Percentiles rank a stretch among this genome's conserved stretches.
Evolutionary conservation across 2,888 invertebrate species (phyloP).

Genomic region (Leptinotarsa rubiginosa): DNA sequence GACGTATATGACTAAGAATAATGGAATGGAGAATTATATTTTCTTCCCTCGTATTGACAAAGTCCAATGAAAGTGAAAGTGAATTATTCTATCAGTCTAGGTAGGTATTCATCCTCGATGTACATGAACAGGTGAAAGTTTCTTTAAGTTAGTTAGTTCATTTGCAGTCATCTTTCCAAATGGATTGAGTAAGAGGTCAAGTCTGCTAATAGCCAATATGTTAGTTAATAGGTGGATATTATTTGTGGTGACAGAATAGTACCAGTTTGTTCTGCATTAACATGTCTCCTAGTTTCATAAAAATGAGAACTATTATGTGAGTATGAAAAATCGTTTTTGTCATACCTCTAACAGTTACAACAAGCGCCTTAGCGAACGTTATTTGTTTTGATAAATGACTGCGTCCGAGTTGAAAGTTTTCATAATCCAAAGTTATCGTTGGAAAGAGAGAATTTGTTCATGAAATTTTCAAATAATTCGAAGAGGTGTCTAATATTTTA

Average conservation of each 20-base stretch:
- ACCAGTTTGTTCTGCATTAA: background rate
- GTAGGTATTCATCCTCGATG: constrained; percentile 17
- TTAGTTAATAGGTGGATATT: background rate
- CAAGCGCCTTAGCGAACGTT: too few species aligned
- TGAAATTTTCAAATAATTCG: too few species aligned
- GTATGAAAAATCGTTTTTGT: background rate
- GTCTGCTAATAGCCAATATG: background rate
- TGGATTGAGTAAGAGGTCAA: constrained; percentile 12
- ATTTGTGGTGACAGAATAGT: background rate
- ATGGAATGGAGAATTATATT: background rate
- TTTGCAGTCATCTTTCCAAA: background rate
- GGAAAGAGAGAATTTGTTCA: too few species aligned
- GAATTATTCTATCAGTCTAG: background rate
- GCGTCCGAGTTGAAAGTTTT: too few species aligned
- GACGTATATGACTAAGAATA: background rate
- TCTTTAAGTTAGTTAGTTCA: background rate
- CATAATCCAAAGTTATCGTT: too few species aligned
- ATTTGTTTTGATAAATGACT: too few species aligned
- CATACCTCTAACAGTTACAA: too few species aligned
- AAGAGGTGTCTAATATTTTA: too few species aligned
- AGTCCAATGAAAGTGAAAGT: constrained; percentile 20
- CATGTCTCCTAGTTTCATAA: background rate
- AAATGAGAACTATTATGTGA: background rate
- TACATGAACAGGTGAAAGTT: constrained; percentile 33
- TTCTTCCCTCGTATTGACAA: background rate